Percentiles rank a stretch among this genome's conserved stretches.
Evolutionary conservation across 1,140 invertebrate species (phyloP).

Genomic region (Drosophila arawakana): DNA sequence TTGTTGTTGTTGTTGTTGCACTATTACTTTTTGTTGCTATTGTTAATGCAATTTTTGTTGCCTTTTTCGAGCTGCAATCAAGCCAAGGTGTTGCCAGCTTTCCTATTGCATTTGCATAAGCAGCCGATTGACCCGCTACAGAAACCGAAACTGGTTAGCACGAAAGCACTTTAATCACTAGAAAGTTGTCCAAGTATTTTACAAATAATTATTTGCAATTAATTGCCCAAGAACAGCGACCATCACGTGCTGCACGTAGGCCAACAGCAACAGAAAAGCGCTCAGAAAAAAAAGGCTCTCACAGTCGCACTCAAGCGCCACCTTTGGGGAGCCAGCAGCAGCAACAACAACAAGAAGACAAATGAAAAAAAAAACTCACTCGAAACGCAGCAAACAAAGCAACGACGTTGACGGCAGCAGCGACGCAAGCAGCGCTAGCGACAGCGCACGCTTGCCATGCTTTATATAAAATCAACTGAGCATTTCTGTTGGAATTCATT

Average conservation of each 20-base stretch:
- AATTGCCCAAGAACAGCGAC: conserved; percentile 53
- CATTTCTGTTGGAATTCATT: conserved; percentile 84
- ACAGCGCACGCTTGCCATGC: conserved; percentile 64
- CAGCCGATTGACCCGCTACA: conserved; percentile 48
- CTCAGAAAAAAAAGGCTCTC: conserved; percentile 43
- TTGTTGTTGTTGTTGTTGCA: conserved; percentile 23
- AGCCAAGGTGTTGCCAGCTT: conserved; percentile 69
- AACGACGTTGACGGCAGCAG: conserved; percentile 46
- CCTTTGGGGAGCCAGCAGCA: background rate
- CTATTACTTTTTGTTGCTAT: conserved; percentile 4
- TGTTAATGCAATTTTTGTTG: conserved; percentile 32
- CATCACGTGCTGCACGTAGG: conserved; percentile 75
- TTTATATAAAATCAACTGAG: conserved; percentile 84
- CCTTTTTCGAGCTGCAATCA: conserved; percentile 67
- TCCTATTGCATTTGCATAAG: conserved; percentile 77
- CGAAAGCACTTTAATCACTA: conserved; percentile 58
- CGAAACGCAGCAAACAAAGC: conserved; percentile 70
- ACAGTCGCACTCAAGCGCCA: conserved; percentile 13
- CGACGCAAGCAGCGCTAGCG: conserved; percentile 48
- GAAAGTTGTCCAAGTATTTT: conserved; percentile 60
- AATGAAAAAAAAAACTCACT: conserved; percentile 61
- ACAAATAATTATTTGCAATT: conserved; percentile 13
- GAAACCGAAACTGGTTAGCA: conserved; percentile 62
- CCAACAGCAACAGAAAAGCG: conserved; percentile 22
- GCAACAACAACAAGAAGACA: conserved; percentile 16